Conservation (phyloP, 2,113 vertebrate genomes). For the Marmota monax region DNA sequence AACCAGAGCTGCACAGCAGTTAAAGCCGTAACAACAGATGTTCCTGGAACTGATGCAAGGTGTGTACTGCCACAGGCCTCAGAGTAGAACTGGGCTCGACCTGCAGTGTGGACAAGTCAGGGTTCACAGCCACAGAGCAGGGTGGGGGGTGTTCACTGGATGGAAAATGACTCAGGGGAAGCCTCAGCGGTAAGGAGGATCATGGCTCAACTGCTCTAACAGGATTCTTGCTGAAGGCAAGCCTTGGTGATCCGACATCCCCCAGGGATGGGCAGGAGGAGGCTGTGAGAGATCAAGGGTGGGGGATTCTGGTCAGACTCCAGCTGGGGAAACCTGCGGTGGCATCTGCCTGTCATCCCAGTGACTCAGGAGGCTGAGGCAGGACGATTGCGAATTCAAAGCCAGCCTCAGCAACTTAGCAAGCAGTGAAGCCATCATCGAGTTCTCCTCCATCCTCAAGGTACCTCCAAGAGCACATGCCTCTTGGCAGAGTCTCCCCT, state of each 20-base stretch:
- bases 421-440: no score
- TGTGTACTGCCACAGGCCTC: neutral
- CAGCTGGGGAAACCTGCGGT: neutral
- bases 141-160: neutral
- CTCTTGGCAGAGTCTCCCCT: neutral
- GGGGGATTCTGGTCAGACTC: neutral
- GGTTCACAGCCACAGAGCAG: neutral
- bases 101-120: neutral
- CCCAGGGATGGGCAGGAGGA: neutral
- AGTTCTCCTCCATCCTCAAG: neutral
- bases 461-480: no score
- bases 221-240: constrained; percentile 3
- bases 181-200: neutral
- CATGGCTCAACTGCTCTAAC: neutral
- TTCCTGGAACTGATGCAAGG: neutral
- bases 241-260: neutral
- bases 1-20: neutral
- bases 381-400: no score
- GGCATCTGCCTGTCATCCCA: no score
- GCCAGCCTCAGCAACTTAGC: no score
- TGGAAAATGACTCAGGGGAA: neutral
- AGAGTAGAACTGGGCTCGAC: neutral
- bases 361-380: no score
- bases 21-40: neutral
- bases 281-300: neutral